phyloP scores from a whole-genome alignment of 1,140 invertebrate genomes.

The Diachasma alloeum region DNA sequence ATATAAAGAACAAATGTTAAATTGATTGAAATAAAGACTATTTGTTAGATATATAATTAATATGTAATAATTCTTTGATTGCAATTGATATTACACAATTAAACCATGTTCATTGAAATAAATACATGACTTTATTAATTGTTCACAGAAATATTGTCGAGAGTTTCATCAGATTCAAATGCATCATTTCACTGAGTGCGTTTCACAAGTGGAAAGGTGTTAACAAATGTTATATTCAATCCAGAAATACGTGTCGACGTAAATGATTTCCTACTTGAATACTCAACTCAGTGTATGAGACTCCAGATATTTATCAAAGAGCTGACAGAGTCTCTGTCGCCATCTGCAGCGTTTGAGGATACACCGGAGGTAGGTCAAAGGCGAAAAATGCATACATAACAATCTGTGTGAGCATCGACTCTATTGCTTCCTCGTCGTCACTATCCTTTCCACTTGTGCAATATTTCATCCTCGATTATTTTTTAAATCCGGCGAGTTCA shows the following conservation, averaged over 20 bases:
- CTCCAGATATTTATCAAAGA: not conserved
- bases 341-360: not conserved
- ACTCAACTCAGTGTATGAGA: not conserved
- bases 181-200: too few species aligned
- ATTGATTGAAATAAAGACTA: too few species aligned
- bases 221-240: not conserved
- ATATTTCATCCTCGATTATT: not conserved
- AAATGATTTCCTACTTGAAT: not conserved
- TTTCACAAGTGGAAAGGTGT: not conserved
- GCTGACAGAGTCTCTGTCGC: not conserved
- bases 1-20: too few species aligned
- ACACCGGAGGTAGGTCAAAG: not conserved
- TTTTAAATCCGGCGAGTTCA: not conserved
- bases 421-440: not conserved
- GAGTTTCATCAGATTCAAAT: too few species aligned
- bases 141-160: too few species aligned
- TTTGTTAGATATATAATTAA: too few species aligned
- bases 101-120: too few species aligned
- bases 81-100: too few species aligned
- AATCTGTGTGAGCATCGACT: not conserved
- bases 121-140: too few species aligned
- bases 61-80: too few species aligned
- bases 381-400: not conserved
- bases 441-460: not conserved
- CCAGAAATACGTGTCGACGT: not conserved